phyloP scores from a whole-genome alignment of 2,797 vertebrate genomes.

The Holocentrus rufus region DNA sequence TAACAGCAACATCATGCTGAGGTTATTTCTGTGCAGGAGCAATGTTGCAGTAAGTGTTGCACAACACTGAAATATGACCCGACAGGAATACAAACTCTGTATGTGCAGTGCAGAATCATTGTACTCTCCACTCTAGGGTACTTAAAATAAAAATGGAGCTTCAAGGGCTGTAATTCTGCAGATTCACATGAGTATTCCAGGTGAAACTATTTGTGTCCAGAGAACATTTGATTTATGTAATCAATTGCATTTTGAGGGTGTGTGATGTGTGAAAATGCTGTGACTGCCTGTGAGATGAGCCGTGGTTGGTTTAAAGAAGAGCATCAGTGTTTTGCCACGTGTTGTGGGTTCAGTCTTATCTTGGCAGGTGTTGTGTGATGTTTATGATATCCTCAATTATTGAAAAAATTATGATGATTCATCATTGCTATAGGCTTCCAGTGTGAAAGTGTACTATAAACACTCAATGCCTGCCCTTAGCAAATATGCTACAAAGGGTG shows the following conservation, averaged over 20 bases:
- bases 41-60: conserved; percentile 36
- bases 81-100: conserved; percentile 26
- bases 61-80: conserved; percentile 26
- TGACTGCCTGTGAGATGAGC: background rate
- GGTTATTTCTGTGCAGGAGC: conserved; percentile 37
- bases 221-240: conserved; percentile 14
- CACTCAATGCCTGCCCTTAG: too few species aligned
- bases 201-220: conserved; percentile 8
- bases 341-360: background rate
- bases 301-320: background rate
- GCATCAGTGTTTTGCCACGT: background rate
- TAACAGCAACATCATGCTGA: conserved; percentile 38
- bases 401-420: background rate
- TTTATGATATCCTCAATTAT: background rate
- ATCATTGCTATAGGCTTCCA: background rate
- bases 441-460: background rate
- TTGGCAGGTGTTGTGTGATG: background rate
- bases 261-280: background rate
- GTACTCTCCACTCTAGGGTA: conserved; percentile 9
- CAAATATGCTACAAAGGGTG: background rate
- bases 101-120: conserved; percentile 14
- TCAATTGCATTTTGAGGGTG: background rate
- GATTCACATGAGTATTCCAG: conserved; percentile 12
- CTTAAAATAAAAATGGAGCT: conserved; percentile 38
- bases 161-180: conserved; percentile 21